Evolutionary conservation across 2,113 vertebrate genomes (phyloP).

Genomic region (Ciconia maguari): DNA sequence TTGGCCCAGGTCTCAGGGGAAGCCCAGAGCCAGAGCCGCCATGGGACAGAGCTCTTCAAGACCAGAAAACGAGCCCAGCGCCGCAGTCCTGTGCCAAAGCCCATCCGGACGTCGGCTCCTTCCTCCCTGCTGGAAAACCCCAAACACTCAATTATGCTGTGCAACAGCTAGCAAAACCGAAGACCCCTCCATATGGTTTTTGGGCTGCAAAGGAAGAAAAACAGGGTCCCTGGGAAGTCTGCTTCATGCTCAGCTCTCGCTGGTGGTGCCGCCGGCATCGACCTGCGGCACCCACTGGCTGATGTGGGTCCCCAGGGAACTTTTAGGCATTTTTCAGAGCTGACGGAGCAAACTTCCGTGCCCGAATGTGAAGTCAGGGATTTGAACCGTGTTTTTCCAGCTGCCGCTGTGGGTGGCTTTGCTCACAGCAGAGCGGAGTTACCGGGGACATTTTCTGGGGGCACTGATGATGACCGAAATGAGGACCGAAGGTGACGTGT

Average conservation of each 20-base stretch:
- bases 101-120: accelerated
- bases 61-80: not conserved
- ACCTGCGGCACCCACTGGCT: accelerated
- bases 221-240: not conserved
- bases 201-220: not conserved
- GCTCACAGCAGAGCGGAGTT: not conserved
- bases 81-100: not conserved
- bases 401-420: not conserved
- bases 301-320: accelerated
- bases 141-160: accelerated
- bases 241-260: not conserved
- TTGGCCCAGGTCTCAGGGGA: not conserved
- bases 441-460: not conserved
- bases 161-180: not conserved
- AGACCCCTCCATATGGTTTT: accelerated
- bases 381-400: not conserved
- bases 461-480: not conserved
- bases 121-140: not conserved
- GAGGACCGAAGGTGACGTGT: not conserved
- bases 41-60: not conserved
- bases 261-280: accelerated
- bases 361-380: not conserved
- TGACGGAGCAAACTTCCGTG: not conserved
- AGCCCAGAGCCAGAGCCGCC: not conserved
- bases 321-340: not conserved